Conservation (phyloP, 1,140 invertebrate genomes). For the Lanistes nyassanus region DNA sequence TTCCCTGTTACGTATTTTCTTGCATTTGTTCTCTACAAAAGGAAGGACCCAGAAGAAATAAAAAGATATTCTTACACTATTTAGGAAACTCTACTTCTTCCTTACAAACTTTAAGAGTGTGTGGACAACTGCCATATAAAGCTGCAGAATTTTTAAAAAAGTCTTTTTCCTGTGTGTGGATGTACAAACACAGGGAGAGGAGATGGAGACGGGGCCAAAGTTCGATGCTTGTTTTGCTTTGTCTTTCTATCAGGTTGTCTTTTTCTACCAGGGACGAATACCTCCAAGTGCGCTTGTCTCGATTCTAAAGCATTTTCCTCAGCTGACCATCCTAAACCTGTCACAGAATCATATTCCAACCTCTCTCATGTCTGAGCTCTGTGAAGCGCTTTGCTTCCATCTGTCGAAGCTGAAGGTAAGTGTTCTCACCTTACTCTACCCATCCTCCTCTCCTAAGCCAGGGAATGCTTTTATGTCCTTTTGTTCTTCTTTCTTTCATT, state of each 20-base stretch:
- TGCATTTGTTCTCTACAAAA: no score
- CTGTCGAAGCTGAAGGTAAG: slow-evolving; percentile 35
- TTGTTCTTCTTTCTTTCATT: no score
- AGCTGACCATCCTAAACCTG: slow-evolving; percentile 42
- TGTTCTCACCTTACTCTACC: no score
- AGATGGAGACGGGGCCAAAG: neutral
- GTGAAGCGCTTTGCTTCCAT: slow-evolving; percentile 29
- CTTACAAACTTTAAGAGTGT: neutral
- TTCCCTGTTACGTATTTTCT: no score
- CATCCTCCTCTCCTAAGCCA: neutral
- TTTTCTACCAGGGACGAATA: slow-evolving; percentile 32
- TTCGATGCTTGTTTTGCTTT: neutral
- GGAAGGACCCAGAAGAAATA: no score
- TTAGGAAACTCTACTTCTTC: no score
- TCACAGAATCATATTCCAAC: slow-evolving; percentile 48
- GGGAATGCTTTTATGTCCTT: neutral
- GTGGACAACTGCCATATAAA: neutral
- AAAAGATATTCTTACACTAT: no score
- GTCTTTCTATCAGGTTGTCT: neutral
- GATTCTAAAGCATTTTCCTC: slow-evolving; percentile 44
- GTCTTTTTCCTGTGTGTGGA: neutral
- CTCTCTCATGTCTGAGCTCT: slow-evolving; percentile 39
- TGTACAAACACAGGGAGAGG: neutral
- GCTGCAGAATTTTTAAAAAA: neutral
- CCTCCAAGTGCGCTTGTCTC: slow-evolving; percentile 41